These are phyloP conservation scores for Heliconius sara DNA, from an alignment of 2,888 invertebrate genomes.

Conservation along the genomic window DNA sequence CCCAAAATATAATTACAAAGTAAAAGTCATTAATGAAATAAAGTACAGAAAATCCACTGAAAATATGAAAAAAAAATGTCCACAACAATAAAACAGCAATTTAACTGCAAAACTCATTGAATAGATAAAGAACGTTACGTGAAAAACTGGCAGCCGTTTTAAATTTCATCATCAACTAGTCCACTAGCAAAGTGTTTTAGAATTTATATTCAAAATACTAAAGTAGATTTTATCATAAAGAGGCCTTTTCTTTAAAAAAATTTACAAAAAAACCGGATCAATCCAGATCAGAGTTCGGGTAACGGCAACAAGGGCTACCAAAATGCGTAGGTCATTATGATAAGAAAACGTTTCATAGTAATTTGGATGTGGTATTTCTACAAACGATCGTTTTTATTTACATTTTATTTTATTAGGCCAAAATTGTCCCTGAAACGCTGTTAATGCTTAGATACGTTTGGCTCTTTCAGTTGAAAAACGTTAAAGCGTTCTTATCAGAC, in stretches of 20 bases:
- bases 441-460: slow-evolving; percentile 28
- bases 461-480: neutral
- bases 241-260: slow-evolving; percentile 13
- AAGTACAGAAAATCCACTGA: neutral
- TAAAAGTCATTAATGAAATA: neutral
- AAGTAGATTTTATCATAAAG: neutral
- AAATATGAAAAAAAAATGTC: slow-evolving; percentile 5
- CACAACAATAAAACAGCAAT: slow-evolving; percentile 31
- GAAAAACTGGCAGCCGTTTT: slow-evolving; percentile 30
- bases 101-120: slow-evolving; percentile 36
- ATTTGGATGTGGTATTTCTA: slow-evolving; percentile 28
- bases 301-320: slow-evolving; percentile 42
- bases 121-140: slow-evolving; percentile 36
- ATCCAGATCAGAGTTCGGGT: slow-evolving; percentile 33
- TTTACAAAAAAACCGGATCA: slow-evolving; percentile 26
- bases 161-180: slow-evolving; percentile 34
- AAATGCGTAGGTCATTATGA: slow-evolving; percentile 45
- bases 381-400: slow-evolving; percentile 36
- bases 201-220: neutral
- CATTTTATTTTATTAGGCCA: slow-evolving; percentile 40
- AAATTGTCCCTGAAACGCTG: slow-evolving; percentile 34
- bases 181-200: neutral
- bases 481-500: neutral
- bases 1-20: neutral
- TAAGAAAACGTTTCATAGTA: too few relatives aligned